Conservation (phyloP, 2,888 invertebrate genomes). For the Cotesia congregata region DNA sequence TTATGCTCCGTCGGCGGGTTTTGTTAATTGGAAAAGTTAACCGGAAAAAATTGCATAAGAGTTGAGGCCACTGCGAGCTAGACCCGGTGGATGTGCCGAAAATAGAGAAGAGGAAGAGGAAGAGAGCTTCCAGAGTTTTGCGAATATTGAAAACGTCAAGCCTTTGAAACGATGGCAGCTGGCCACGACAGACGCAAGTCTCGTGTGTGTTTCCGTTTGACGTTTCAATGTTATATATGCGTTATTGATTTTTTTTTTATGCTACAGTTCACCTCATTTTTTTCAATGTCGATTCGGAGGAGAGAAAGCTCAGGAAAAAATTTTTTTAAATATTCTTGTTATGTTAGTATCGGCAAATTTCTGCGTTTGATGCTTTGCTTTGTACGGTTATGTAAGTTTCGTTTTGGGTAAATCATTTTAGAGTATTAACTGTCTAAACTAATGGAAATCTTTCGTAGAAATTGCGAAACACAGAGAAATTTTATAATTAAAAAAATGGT, state of each 20-base stretch:
- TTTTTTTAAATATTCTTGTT: no score
- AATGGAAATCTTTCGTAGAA: no score
- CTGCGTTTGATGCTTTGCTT: no score
- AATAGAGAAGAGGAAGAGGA: slow-evolving; percentile 16
- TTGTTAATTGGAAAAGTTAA: slow-evolving; percentile 9
- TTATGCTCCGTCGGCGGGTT: neutral
- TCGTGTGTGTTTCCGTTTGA: slow-evolving; percentile 52
- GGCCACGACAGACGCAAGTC: slow-evolving; percentile 52
- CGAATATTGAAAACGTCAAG: slow-evolving; percentile 57
- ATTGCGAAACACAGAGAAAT: no score
- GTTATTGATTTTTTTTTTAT: slow-evolving; percentile 31
- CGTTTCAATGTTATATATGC: slow-evolving; percentile 48
- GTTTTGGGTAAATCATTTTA: no score
- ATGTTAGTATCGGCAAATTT: no score
- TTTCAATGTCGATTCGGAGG: slow-evolving; percentile 31
- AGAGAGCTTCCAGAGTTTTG: slow-evolving; percentile 36
- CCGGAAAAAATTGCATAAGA: neutral
- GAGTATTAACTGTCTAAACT: no score
- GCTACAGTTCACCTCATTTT: slow-evolving; percentile 28
- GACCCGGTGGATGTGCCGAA: neutral
- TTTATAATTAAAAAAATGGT: no score
- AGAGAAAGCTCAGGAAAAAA: no score
- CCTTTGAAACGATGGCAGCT: slow-evolving; percentile 56
- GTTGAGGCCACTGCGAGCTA: neutral
- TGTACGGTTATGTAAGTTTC: no score